Evolutionary conservation across 2,113 vertebrate genomes (phyloP).

Genomic region (Casuarius casuarius): DNA sequence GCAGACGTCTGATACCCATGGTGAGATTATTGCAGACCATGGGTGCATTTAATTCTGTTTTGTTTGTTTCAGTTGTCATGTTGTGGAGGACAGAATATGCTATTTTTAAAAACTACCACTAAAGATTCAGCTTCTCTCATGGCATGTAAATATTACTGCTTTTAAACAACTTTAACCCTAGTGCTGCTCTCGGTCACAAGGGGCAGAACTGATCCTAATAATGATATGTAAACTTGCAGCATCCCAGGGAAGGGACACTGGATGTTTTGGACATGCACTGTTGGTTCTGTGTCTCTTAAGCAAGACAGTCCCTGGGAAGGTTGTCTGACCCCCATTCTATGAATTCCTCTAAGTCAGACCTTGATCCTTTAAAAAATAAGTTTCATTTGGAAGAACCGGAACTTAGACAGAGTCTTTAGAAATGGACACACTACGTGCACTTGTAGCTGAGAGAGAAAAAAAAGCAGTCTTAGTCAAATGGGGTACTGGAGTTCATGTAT

Average conservation of each 20-base stretch:
- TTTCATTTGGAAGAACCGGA: neutral
- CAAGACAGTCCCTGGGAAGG: neutral
- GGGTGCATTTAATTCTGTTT: neutral
- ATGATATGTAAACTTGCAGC: neutral
- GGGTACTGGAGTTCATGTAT: neutral
- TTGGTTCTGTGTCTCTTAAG: neutral
- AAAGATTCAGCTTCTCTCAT: neutral
- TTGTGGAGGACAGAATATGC: neutral
- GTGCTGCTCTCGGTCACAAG: neutral
- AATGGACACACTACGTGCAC: neutral
- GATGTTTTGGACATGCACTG: neutral
- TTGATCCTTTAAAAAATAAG: neutral
- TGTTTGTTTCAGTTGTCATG: neutral
- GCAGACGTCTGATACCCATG: constrained; percentile 1
- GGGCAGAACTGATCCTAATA: neutral
- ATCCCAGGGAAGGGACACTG: neutral
- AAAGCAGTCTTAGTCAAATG: neutral
- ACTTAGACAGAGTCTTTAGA: neutral
- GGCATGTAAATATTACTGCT: neutral
- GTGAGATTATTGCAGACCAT: neutral
- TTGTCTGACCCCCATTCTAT: neutral
- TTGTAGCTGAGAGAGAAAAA: neutral
- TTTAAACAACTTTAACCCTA: neutral
- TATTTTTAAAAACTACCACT: neutral
- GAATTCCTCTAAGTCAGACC: neutral